These are phyloP conservation scores for Polyommatus iphigenia DNA, from an alignment of 2,888 invertebrate species.

Conservation along the genomic window DNA sequence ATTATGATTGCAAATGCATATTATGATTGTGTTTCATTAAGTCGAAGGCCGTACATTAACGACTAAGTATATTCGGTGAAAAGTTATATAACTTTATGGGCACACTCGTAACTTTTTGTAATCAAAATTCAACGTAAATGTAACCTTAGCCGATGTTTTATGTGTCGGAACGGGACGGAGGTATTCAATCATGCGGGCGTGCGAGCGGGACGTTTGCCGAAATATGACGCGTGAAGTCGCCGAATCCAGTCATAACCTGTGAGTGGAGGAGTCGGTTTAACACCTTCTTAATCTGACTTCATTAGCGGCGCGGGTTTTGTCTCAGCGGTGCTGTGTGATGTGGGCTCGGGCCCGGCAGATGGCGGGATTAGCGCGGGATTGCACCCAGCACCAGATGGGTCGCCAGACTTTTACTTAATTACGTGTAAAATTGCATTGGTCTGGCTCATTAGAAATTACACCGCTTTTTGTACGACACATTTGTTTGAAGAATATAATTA, in stretches of 20 bases:
- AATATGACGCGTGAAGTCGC: constrained; percentile 70
- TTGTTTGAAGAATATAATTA: background rate
- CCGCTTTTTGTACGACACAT: constrained; percentile 4
- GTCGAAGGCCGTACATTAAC: background rate
- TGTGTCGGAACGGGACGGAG: constrained; percentile 50
- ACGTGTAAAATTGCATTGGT: constrained; percentile 30
- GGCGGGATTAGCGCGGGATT: constrained; percentile 73
- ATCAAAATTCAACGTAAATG: constrained; percentile 28
- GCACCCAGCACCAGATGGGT: constrained; percentile 39
- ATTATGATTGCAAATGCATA: background rate
- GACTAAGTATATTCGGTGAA: constrained; percentile 30
- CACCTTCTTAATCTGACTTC: constrained; percentile 79
- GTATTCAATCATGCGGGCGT: constrained; percentile 59
- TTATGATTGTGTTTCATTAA: background rate
- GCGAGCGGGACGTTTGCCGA: constrained; percentile 67
- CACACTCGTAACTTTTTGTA: constrained; percentile 32
- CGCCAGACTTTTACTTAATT: constrained; percentile 31
- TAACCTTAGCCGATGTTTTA: constrained; percentile 31
- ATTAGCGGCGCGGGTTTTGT: constrained; percentile 77
- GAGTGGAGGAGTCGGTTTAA: constrained; percentile 76
- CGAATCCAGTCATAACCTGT: constrained; percentile 74
- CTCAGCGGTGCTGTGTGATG: constrained; percentile 74
- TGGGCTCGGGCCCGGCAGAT: constrained; percentile 62
- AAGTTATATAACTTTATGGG: constrained; percentile 29
- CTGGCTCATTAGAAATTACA: constrained; percentile 34